phyloP scores from a whole-genome alignment of 1,140 invertebrate genomes.

The Pseudachorutes palmiensis region DNA sequence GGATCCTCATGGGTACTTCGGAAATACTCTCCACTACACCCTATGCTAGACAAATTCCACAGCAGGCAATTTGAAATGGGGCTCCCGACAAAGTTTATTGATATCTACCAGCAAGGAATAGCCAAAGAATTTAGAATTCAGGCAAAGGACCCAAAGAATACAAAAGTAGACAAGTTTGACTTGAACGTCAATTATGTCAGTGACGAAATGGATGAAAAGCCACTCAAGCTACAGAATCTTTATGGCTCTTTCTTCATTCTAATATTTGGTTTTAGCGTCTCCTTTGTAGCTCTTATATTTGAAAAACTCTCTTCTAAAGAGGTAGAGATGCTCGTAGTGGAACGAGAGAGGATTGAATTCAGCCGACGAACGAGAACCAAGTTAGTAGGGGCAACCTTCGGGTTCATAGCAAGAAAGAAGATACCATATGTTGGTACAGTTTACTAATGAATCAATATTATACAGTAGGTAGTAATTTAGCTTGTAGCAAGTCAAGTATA shows the following conservation, averaged over 20 bases:
- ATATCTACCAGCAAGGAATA: slow-evolving; percentile 22
- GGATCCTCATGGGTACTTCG: slow-evolving; percentile 33
- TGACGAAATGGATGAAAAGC: slow-evolving; percentile 12
- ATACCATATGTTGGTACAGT: no score
- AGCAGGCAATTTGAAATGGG: slow-evolving; percentile 31
- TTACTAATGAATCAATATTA: no score
- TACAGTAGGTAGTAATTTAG: no score
- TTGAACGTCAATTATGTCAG: slow-evolving; percentile 24
- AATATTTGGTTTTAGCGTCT: no score
- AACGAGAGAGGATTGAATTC: no score
- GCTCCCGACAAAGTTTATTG: slow-evolving; percentile 28
- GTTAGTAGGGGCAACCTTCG: no score
- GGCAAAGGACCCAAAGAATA: slow-evolving; percentile 21
- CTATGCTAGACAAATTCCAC: slow-evolving; percentile 19
- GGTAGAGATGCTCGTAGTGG: no score
- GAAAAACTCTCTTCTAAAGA: no score
- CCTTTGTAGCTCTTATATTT: no score
- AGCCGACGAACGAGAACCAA: no score
- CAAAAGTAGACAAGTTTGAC: slow-evolving; percentile 22
- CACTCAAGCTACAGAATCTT: background rate
- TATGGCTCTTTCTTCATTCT: slow-evolving; percentile 16
- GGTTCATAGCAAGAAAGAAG: no score
- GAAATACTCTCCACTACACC: slow-evolving; percentile 31
- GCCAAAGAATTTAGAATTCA: slow-evolving; percentile 14
- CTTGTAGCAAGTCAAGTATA: no score